These are phyloP conservation scores for Patella ulyssiponensis DNA, from an alignment of 2,888 invertebrate species.

Conservation along the genomic window DNA sequence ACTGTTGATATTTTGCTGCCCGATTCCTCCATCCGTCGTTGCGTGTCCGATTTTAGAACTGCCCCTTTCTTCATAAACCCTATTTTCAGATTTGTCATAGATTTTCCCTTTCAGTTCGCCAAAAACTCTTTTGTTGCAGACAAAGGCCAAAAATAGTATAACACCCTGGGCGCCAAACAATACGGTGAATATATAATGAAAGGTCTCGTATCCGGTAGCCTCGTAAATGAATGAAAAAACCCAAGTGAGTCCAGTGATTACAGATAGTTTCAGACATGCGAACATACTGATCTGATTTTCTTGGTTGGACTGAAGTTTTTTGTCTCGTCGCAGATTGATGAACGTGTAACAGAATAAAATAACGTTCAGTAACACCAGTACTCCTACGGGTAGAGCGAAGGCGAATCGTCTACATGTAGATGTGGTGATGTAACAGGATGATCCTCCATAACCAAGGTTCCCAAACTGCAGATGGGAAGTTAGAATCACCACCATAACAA, in stretches of 20 bases:
- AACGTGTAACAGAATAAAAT: conserved; percentile 10
- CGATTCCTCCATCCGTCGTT: too few species aligned
- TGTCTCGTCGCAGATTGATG: background rate
- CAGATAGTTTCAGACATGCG: conserved; percentile 10
- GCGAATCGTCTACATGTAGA: background rate
- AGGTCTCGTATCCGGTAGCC: background rate
- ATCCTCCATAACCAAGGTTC: background rate
- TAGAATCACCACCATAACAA: background rate
- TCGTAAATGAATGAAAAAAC: conserved; percentile 6
- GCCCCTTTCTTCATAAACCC: too few species aligned
- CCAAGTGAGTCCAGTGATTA: conserved; percentile 14
- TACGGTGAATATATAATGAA: conserved; percentile 6
- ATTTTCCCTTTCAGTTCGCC: background rate
- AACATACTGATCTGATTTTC: conserved; percentile 12
- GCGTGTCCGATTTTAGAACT: too few species aligned
- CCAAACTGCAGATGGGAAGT: background rate
- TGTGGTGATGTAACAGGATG: background rate
- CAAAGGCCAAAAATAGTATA: conserved; percentile 8
- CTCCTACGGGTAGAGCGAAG: conserved; percentile 16
- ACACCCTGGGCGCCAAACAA: conserved; percentile 10
- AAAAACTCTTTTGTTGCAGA: conserved; percentile 1
- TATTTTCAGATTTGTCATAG: too few species aligned
- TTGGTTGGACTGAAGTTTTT: background rate
- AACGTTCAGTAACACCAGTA: background rate
- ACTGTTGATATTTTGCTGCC: too few species aligned